Conservation (phyloP, 1,140 invertebrate species). For the Tetraneura akinire region DNA sequence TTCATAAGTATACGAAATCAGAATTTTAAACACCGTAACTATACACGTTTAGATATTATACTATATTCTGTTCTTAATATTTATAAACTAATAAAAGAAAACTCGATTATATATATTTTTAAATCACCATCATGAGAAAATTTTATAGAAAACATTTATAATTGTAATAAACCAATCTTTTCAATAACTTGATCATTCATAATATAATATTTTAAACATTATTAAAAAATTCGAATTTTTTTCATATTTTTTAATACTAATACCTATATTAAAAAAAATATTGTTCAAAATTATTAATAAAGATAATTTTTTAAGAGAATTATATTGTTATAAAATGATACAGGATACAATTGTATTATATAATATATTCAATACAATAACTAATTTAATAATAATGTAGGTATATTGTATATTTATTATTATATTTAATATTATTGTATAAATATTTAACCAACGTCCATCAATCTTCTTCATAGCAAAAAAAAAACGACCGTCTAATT, state of each 20-base stretch:
- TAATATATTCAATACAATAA: background rate
- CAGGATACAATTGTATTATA: background rate
- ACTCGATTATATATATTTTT: background rate
- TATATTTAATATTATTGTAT: slow-evolving; percentile 9
- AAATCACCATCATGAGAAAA: no score
- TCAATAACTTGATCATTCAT: no score
- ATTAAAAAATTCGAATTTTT: no score
- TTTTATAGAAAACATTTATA: no score
- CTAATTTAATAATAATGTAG: no score
- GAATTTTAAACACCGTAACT: background rate
- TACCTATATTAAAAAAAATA: no score
- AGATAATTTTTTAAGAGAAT: no score
- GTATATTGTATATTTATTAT: slow-evolving; percentile 6
- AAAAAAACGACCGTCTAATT: slow-evolving; percentile 14
- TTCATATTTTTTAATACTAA: no score
- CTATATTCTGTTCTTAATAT: background rate
- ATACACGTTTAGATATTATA: background rate
- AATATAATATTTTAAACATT: no score
- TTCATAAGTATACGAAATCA: background rate
- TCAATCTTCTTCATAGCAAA: background rate
- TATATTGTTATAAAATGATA: no score
- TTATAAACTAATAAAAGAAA: background rate
- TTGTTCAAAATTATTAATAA: no score
- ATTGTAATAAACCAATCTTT: no score
- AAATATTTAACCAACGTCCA: background rate